Conservation (phyloP, 2,888 invertebrate genomes). For the Spodoptera littoralis region DNA sequence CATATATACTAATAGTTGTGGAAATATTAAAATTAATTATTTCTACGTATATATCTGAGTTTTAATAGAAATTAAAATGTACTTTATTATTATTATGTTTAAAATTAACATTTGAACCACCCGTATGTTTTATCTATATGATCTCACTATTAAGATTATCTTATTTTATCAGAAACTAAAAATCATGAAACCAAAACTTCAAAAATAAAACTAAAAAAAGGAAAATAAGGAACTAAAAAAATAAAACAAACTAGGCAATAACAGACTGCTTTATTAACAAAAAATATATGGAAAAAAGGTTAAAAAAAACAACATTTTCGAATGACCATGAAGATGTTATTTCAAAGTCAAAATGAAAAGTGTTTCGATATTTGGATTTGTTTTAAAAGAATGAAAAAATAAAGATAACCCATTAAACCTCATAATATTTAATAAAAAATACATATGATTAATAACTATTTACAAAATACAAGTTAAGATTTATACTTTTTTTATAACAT, state of each 20-base stretch:
- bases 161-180: constrained; percentile 58
- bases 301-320: constrained; percentile 82
- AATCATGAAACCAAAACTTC: constrained; percentile 46
- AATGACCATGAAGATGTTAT: constrained; percentile 73
- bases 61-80: constrained; percentile 58
- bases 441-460: constrained; percentile 88
- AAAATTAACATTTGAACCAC: constrained; percentile 77
- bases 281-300: constrained; percentile 87
- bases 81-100: constrained; percentile 31
- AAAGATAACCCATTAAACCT: constrained; percentile 88
- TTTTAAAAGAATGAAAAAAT: constrained; percentile 86
- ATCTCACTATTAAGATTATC: constrained; percentile 81
- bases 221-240: constrained; percentile 72
- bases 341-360: constrained; percentile 75
- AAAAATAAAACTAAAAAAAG: constrained; percentile 55
- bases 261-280: constrained; percentile 89
- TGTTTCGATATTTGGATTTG: constrained; percentile 73
- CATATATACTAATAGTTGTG: constrained; percentile 60
- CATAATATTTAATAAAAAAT: constrained; percentile 88
- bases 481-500: constrained; percentile 84
- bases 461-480: constrained; percentile 88
- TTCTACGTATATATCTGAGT: constrained; percentile 60
- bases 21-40: constrained; percentile 59
- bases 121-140: constrained; percentile 79
- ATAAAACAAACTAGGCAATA: constrained; percentile 87